Evolutionary conservation across 2,888 invertebrate species (phyloP), one percentile per base, ranked within the genome.

Genomic region (Piscicola geometra): DNA sequence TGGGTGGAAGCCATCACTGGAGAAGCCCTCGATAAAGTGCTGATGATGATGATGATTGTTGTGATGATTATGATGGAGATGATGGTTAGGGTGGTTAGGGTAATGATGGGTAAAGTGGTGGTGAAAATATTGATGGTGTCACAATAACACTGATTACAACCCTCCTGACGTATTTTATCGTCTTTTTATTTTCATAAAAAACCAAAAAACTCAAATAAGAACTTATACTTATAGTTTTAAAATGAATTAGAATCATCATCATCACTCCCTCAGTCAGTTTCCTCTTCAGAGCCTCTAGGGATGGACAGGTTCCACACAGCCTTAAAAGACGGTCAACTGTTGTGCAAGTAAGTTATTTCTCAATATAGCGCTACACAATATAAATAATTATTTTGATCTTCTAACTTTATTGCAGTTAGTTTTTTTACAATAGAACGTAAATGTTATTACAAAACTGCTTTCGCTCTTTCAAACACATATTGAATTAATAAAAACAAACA

Each of bases 301-400:
- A 76, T 77, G 5, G 71, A 80, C 18, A 64, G 94, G 86, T 94
- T 97, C 87, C 93, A 91, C 83, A 94, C 94, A 82, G 88, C 93
- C 77, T 89, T 96, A 0, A 91, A 90, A 82, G 93, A 95, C 85
- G 95, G 95, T 36, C 87, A 92, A 33, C 87, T 93, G 68, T 88
- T 95, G 12, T 95, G 30, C 64, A 64, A 64, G 64, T 64, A 9
- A 64, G 41, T 41, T n/a, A n/a, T n/a, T n/a, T n/a, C 41, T 41
- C 41, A 5, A 41, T 41, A 15, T 41, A 41, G n/a, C n/a, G n/a
- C n/a, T n/a, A n/a, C n/a, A n/a, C n/a, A n/a, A n/a, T n/a, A n/a
- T n/a, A n/a, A n/a, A n/a, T n/a, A n/a, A n/a, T n/a, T n/a, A n/a
- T n/a, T n/a, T n/a, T n/a, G n/a, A n/a, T n/a, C n/a, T n/a, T n/a